These are phyloP conservation scores for Xiphorhynchus erythropygius DNA, from an alignment of 2,797 vertebrate genomes.

Conservation along the genomic window DNA sequence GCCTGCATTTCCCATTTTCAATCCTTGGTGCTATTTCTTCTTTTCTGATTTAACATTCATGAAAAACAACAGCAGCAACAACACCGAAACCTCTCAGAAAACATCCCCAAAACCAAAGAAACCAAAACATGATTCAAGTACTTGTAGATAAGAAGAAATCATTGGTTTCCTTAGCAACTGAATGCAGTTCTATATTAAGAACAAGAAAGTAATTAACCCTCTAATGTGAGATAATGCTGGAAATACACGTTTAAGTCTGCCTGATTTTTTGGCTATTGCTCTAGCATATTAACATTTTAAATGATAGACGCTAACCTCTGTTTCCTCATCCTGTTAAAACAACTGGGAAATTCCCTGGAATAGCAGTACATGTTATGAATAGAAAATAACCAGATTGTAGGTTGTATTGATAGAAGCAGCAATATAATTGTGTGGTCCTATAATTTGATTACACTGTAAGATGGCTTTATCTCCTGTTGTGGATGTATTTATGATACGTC, in stretches of 20 bases:
- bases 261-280: slow-evolving; percentile 13
- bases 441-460: slow-evolving; percentile 42
- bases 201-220: slow-evolving; percentile 69
- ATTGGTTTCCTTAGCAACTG: slow-evolving; percentile 71
- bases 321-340: slow-evolving; percentile 5
- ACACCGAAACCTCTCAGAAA: not conserved
- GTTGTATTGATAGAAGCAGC: not conserved
- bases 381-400: not conserved
- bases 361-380: not conserved
- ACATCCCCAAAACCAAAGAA: not conserved
- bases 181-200: slow-evolving; percentile 61
- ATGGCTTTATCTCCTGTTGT: slow-evolving; percentile 1
- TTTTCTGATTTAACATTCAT: not conserved
- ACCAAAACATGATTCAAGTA: slow-evolving; percentile 23
- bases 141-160: slow-evolving; percentile 53
- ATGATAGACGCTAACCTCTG: slow-evolving; percentile 2
- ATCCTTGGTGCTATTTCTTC: not conserved
- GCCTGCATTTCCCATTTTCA: not conserved
- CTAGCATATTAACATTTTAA: slow-evolving; percentile 24
- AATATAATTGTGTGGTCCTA: not conserved
- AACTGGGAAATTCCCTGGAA: slow-evolving; percentile 10
- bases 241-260: slow-evolving; percentile 44
- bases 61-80: not conserved
- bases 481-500: not conserved
- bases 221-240: slow-evolving; percentile 56